phyloP scores from a whole-genome alignment of 2,113 vertebrate genomes.

The Catharus fuscescens region DNA sequence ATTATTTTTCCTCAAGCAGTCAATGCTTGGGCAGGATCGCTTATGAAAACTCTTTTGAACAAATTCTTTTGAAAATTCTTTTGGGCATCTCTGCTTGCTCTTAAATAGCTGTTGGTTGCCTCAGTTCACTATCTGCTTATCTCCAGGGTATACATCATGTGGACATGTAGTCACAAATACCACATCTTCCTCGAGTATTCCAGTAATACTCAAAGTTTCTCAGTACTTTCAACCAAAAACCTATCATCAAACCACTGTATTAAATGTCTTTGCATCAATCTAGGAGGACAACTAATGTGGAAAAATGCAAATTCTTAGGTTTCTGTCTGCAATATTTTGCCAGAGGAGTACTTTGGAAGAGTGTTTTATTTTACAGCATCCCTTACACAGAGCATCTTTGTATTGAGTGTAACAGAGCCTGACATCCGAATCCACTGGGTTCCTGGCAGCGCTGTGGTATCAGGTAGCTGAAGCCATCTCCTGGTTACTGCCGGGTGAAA shows the following conservation, averaged over 20 bases:
- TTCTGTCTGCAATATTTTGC: neutral
- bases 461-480: conserved; percentile 64
- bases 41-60: neutral
- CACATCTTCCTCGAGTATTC: neutral
- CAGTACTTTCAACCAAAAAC: neutral
- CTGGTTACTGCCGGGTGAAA: conserved; percentile 52
- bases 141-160: neutral
- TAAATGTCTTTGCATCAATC: neutral
- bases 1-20: neutral
- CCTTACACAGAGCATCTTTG: conserved; percentile 15
- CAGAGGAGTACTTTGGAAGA: neutral
- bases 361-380: conserved; percentile 4
- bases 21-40: neutral
- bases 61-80: neutral
- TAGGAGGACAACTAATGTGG: neutral
- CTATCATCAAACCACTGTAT: neutral
- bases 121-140: neutral
- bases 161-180: neutral
- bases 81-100: neutral
- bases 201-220: neutral
- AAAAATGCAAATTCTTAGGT: neutral
- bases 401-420: conserved; percentile 33
- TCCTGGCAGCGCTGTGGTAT: conserved; percentile 48
- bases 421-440: conserved; percentile 68
- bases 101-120: neutral